Evolutionary conservation across 2,797 vertebrate genomes (phyloP).

Genomic region (Hypotaenidia okinawae): DNA sequence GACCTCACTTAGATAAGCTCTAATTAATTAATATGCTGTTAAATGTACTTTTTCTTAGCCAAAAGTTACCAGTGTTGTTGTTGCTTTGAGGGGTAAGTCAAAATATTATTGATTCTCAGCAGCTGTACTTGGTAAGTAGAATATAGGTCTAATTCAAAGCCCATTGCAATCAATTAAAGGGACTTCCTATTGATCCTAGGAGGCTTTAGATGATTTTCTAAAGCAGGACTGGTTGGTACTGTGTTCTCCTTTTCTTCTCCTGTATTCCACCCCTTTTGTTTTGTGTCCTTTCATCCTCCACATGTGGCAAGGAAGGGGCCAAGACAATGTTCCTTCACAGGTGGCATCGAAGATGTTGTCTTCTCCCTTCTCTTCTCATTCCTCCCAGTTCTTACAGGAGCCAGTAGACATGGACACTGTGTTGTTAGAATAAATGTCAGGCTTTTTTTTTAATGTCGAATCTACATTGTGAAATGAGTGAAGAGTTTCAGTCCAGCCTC

Average conservation of each 20-base stretch:
- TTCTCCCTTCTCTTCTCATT: not conserved
- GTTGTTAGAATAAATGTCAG: not conserved
- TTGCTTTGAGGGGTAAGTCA: conserved; percentile 31
- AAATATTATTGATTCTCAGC: conserved; percentile 55
- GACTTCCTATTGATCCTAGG: not conserved
- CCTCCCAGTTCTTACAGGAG: not conserved
- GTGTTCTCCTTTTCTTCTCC: not conserved
- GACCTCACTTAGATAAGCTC: not conserved
- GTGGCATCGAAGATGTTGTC: not conserved
- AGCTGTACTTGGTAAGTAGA: conserved; percentile 41
- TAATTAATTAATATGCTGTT: not conserved
- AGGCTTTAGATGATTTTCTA: conserved; percentile 18
- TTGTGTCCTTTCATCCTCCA: not conserved
- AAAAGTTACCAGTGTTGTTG: not conserved
- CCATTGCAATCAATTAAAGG: conserved; percentile 40
- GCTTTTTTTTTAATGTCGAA: not conserved
- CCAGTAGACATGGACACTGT: not conserved
- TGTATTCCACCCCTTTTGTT: not conserved
- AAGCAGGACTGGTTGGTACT: not conserved
- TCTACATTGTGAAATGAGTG: not conserved
- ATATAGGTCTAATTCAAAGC: conserved; percentile 35
- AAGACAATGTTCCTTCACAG: not conserved
- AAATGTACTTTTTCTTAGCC: not conserved
- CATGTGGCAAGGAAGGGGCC: not conserved
- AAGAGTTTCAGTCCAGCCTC: not conserved